Evolutionary conservation across 2,113 vertebrate species (phyloP), one percentile per base, ranked within the genome.

Genomic region (Heptranchias perlo): DNA sequence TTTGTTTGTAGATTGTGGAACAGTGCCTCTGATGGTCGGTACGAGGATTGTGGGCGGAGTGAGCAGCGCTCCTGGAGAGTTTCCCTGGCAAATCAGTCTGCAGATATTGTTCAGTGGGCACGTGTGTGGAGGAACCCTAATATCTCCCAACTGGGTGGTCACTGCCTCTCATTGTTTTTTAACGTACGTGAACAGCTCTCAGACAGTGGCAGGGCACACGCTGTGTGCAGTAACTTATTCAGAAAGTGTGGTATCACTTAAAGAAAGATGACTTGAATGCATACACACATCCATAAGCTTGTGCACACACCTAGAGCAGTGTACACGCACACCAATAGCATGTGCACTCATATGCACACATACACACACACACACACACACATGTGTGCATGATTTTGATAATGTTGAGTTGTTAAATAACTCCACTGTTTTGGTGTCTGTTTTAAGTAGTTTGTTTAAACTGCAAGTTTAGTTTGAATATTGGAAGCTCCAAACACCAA

Each of bases 31-130:
- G 0, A 11, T 98, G 95, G 97, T 97, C 18, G 97, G 97, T 95
- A 98, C 98, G 87, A 98, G 98, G 97, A 99, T 99, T 0, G 98
- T 99, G 96, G 99, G 99, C 0, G 99, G 99, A 94, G 98, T 98
- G 13, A 97, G 97, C 0, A 98, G 98, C 0, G 97, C 97, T 0
- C 97, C 97, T 25, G 99, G 99, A 14, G 99, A 99, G 96, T 99
- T 99, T 99, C 99, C 99, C 0, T 99, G 99, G 99, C 98, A 99
- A 58, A 98, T 97, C 95, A 99, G 99, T 84, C 98, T 99, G 21
- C 98, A 98, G 98, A 98, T 98, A 93, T 97, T 97, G 96, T 98
- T 96, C 86, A 97, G 97, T 96, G 98, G 98, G 69, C 99, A 99
- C 96, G 98, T 98, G 78, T 99, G 99, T 0, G 99, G 99, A 0